Evolutionary conservation across 2,888 invertebrate species (phyloP).

Genomic region (Acanthococcus lagerstroemiae): DNA sequence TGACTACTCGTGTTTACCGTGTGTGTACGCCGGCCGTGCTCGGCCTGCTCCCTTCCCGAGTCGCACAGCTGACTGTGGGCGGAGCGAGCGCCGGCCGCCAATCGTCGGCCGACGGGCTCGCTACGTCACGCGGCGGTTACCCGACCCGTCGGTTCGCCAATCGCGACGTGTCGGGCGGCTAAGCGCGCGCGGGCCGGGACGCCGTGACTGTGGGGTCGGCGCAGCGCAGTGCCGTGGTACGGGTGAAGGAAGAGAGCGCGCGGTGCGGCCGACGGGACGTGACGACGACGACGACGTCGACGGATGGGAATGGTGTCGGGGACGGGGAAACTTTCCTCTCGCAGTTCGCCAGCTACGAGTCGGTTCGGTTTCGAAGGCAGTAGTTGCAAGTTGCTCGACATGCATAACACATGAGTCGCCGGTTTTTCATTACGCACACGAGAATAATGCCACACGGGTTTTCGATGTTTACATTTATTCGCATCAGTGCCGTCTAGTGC

Average conservation of each 20-base stretch:
- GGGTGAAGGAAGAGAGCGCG: not conserved
- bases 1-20: slow-evolving; percentile 30
- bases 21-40: slow-evolving; percentile 13
- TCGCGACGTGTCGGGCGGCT: slow-evolving; percentile 31
- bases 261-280: not conserved
- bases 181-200: not conserved
- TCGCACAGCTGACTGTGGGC: slow-evolving; percentile 15
- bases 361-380: slow-evolving; percentile 9
- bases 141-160: slow-evolving; percentile 28
- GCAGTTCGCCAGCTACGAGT: slow-evolving; percentile 4
- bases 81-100: slow-evolving; percentile 9
- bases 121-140: slow-evolving; percentile 32
- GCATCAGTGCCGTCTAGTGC: slow-evolving; percentile 37
- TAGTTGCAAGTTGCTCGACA: slow-evolving; percentile 43
- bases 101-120: slow-evolving; percentile 15
- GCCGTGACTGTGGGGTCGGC: not conserved
- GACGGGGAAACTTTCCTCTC: no score
- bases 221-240: no score
- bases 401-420: slow-evolving; percentile 52
- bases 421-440: no score
- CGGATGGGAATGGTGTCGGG: no score
- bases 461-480: slow-evolving; percentile 37
- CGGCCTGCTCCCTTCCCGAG: no score
- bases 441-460: slow-evolving; percentile 31
- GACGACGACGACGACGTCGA: no score